phyloP scores from a whole-genome alignment of 1,140 invertebrate species.

The Mactra quadrangularis region DNA sequence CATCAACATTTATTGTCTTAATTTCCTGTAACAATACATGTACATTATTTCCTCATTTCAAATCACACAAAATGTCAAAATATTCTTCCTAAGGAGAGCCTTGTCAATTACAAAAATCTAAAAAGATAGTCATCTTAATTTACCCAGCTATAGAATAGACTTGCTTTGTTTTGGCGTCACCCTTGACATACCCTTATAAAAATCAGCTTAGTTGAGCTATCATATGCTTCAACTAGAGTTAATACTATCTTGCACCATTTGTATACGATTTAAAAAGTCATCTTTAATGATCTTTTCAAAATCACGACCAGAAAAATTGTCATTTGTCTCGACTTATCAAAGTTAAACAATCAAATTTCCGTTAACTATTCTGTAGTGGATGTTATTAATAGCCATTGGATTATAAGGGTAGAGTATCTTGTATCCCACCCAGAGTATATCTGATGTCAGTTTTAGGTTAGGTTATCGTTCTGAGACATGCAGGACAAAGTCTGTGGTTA shows the following conservation, averaged over 20 bases:
- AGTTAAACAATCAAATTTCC: constrained; percentile 53
- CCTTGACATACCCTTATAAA: constrained; percentile 17
- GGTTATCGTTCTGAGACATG: too few species aligned
- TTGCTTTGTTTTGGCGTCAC: neutral
- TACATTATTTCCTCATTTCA: too few species aligned
- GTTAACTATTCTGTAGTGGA: constrained; percentile 7
- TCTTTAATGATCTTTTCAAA: constrained; percentile 40
- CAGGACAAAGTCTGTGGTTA: too few species aligned
- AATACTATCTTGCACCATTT: neutral
- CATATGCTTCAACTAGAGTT: constrained; percentile 19
- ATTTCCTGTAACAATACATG: too few species aligned
- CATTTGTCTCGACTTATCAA: constrained; percentile 47
- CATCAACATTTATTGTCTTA: too few species aligned
- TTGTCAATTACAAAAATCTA: too few species aligned
- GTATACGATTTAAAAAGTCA: constrained; percentile 38
- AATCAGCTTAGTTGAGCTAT: constrained; percentile 19
- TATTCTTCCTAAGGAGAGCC: too few species aligned
- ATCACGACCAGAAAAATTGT: constrained; percentile 58
- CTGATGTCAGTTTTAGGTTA: too few species aligned
- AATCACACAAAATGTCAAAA: too few species aligned
- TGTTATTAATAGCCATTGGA: constrained; percentile 1
- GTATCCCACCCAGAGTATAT: constrained; percentile 22
- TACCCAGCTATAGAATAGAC: too few species aligned
- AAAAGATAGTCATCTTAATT: too few species aligned
- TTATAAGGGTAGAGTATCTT: constrained; percentile 2